Evolutionary conservation across 2,797 vertebrate genomes (phyloP).

Genomic region (Ctenosaura bakeri): DNA sequence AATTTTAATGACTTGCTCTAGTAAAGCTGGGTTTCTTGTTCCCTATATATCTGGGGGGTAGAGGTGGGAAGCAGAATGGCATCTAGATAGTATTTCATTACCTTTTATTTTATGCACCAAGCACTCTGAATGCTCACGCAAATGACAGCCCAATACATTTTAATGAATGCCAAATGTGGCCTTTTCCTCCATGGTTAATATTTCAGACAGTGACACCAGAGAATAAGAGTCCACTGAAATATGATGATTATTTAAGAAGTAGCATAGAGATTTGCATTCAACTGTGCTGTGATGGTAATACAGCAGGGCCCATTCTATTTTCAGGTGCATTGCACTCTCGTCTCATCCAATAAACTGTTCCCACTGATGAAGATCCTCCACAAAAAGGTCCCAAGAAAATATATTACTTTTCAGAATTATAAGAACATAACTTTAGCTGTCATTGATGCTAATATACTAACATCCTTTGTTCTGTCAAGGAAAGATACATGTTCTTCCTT

Average conservation of each 20-base stretch:
- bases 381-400: background rate
- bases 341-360: conserved; percentile 9
- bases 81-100: conserved; percentile 46
- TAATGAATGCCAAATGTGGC: conserved; percentile 51
- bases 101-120: conserved; percentile 49
- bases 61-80: conserved; percentile 14
- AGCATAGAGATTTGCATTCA: conserved; percentile 58
- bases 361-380: background rate
- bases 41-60: conserved; percentile 10
- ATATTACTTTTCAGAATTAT: background rate
- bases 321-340: background rate
- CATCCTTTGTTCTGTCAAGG: background rate
- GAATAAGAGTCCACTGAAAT: conserved; percentile 30
- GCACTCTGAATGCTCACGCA: conserved; percentile 38
- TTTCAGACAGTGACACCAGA: conserved; percentile 33
- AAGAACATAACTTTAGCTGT: background rate
- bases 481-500: background rate
- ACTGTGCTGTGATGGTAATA: conserved; percentile 13
- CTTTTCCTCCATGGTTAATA: conserved; percentile 46
- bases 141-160: conserved; percentile 48
- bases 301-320: background rate
- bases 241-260: conserved; percentile 47
- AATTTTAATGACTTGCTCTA: conserved; percentile 19
- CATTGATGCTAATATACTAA: background rate
- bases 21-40: background rate